Evolutionary conservation across 2,888 invertebrate species (phyloP), one percentile per base, ranked within the genome.

Genomic region (Bellardia bayeri): DNA sequence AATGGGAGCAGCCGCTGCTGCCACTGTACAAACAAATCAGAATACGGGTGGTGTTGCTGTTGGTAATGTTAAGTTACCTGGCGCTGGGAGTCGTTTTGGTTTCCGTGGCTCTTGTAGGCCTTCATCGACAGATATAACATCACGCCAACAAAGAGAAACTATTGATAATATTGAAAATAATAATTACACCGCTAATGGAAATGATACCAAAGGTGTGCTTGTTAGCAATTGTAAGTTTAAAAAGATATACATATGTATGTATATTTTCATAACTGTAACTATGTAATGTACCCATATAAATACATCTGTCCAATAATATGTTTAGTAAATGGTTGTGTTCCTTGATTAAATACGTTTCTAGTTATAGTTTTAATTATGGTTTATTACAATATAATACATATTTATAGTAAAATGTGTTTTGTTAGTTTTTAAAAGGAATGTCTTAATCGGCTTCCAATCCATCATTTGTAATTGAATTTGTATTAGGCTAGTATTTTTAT

Each of bases 11-110:
- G 92, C 88, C 11, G 89, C 89, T 13, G 89, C 88, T 16, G 87
- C 74, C 8, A 72, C 79, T 23, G 40, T 85, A 76, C 87, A 89
- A 88, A 89, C 89, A 89, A 89, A 90, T 88, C 80, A 88, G 51
- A 81, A 63, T 86, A 85, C 87, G 81, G 78, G 58, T 45, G 81
- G 87, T 49, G 42, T 64, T 64, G 45, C 49, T 45, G 42, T 42
- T 56, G 68, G 37, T 45, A 87, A 83, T 72, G 72, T 30, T 64
- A 74, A 81, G 30, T 95, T 96, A 87, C 91, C 79, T 78, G 90
- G 90, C 42, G 89, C 89, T 45, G 95, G 95, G 51, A 96, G 96
- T 93, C 96, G 97, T 91, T 97, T 97, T 93, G 97, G 97, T 90
- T 97, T 96, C 94, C 95, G 97, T 91, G 96, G 96, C 92, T 92